Conservation (phyloP, 2,888 invertebrate species). For the Tridacna crocea region DNA sequence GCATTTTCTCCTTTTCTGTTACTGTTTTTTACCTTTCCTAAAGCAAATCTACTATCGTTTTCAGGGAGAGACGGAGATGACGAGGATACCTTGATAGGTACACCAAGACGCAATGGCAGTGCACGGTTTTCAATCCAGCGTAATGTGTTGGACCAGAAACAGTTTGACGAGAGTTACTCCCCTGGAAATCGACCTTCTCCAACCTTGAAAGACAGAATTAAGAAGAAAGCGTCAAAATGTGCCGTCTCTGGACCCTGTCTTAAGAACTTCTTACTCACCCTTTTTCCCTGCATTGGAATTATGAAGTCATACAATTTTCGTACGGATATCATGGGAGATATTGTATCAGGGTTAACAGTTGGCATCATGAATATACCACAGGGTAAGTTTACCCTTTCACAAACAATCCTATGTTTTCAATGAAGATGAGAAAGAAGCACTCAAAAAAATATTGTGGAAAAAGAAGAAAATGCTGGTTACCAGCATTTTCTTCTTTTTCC, state of each 20-base stretch:
- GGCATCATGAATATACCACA: slow-evolving; percentile 85
- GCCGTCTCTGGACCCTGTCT: slow-evolving; percentile 66
- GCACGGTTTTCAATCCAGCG: slow-evolving; percentile 70
- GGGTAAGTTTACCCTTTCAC: slow-evolving; percentile 67
- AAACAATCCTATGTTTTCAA: too few species aligned
- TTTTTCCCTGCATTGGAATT: slow-evolving; percentile 79
- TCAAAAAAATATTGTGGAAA: too few species aligned
- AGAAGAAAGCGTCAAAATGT: slow-evolving; percentile 67
- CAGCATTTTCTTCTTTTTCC: too few species aligned
- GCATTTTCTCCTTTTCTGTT: too few species aligned
- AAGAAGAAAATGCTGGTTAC: too few species aligned
- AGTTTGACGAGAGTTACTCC: slow-evolving; percentile 74
- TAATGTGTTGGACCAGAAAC: slow-evolving; percentile 74
- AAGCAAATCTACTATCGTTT: too few species aligned
- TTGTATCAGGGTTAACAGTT: slow-evolving; percentile 93
- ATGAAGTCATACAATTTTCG: slow-evolving; percentile 77
- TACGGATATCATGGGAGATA: slow-evolving; percentile 89
- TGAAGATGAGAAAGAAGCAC: too few species aligned
- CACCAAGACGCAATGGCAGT: slow-evolving; percentile 27
- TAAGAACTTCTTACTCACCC: slow-evolving; percentile 60
- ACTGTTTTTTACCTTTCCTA: too few species aligned
- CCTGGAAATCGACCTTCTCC: slow-evolving; percentile 50
- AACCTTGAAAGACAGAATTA: slow-evolving; percentile 55
- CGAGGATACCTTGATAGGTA: slow-evolving; percentile 14
- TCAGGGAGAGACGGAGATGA: slow-evolving; percentile 21